These are phyloP conservation scores for Cyprinodon brontotheroides DNA, from an alignment of 2,113 vertebrate genomes.

Conservation along the genomic window DNA sequence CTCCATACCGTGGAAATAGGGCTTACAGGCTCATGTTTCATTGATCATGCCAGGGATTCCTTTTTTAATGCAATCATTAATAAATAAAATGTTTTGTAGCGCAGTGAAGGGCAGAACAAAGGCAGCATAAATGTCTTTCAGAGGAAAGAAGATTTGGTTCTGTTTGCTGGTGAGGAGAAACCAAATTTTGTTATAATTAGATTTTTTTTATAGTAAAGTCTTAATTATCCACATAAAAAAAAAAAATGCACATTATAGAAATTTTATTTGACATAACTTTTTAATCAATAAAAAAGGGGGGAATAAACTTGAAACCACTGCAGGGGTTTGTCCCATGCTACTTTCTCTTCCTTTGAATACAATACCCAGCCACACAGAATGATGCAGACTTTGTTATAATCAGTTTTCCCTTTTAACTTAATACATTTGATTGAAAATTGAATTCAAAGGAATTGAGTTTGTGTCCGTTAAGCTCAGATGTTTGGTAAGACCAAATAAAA, in stretches of 20 bases:
- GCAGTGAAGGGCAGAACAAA: background rate
- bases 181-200: background rate
- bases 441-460: background rate
- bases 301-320: no score
- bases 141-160: background rate
- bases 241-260: no score
- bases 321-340: no score
- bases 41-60: slow-evolving; percentile 5
- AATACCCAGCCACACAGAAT: no score
- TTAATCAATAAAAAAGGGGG: no score
- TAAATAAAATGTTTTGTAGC: slow-evolving; percentile 17
- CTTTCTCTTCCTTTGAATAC: no score
- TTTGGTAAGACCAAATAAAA: background rate
- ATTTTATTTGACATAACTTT: no score
- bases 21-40: slow-evolving; percentile 23
- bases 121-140: background rate
- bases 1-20: background rate
- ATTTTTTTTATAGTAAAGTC: background rate
- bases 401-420: no score
- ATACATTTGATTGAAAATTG: no score
- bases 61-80: slow-evolving; percentile 28
- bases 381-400: no score
- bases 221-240: no score
- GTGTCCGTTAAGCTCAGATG: slow-evolving; percentile 1
- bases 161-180: background rate